Percentiles rank a stretch among this genome's conserved stretches.
phyloP scores from a whole-genome alignment of 2,888 invertebrate species.

The Epistrophe eligans region DNA sequence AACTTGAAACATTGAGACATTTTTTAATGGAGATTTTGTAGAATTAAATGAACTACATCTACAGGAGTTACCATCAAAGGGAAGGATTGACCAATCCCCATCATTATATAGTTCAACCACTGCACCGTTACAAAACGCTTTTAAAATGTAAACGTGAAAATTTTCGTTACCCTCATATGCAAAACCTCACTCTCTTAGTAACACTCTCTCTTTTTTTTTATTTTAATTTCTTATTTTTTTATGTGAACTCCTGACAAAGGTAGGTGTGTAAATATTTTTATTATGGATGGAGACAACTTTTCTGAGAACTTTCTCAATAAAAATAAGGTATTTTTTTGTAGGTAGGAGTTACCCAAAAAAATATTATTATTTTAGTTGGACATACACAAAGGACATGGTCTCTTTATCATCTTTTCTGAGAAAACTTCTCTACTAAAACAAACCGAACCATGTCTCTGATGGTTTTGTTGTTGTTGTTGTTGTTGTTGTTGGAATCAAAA shows the following conservation, averaged over 20 bases:
- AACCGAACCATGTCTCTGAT: slow-evolving; percentile 18
- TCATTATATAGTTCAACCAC: not conserved
- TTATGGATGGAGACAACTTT: slow-evolving; percentile 27
- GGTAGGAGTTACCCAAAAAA: not conserved
- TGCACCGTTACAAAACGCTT: not conserved
- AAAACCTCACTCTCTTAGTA: not conserved
- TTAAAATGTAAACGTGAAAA: not conserved
- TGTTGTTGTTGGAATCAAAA: slow-evolving; percentile 9
- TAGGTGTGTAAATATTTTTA: slow-evolving; percentile 35
- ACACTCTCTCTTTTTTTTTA: not conserved
- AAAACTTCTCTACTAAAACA: slow-evolving; percentile 43
- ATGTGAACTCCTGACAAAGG: slow-evolving; percentile 14
- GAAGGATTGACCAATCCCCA: not conserved
- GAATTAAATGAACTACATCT: not conserved
- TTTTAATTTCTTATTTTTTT: not conserved
- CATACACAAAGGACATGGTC: slow-evolving; percentile 53
- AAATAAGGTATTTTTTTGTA: slow-evolving; percentile 23
- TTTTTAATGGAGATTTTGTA: not conserved
- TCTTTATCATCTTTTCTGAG: slow-evolving; percentile 49
- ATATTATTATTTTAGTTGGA: slow-evolving; percentile 52
- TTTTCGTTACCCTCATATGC: not conserved
- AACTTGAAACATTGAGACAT: not conserved
- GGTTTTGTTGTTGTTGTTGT: not conserved
- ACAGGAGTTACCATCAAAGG: not conserved
- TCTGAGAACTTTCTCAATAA: slow-evolving; percentile 59